Evolutionary conservation across 2,113 vertebrate genomes (phyloP).

Genomic region (Pelecanus crispus): DNA sequence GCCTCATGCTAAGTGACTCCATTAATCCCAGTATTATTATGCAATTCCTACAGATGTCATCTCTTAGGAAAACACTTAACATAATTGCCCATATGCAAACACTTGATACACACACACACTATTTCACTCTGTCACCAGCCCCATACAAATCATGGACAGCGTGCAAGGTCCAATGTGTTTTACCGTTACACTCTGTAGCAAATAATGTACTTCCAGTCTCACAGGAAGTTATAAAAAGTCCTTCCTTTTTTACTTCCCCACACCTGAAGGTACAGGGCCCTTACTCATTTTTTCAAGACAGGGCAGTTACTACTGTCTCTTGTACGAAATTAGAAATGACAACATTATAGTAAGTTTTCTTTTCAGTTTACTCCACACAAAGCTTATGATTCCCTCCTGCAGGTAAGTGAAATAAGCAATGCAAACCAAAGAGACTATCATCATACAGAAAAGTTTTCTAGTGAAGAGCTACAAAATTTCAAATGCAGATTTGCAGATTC

Average conservation of each 20-base stretch:
- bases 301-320: neutral
- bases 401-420: neutral
- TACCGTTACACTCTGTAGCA: neutral
- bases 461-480: neutral
- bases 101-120: neutral
- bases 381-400: neutral
- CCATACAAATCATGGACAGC: neutral
- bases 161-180: neutral
- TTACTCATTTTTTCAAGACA: neutral
- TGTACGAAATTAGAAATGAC: neutral
- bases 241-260: neutral
- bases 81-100: neutral
- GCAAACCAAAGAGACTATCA: neutral
- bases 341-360: neutral
- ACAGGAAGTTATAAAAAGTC: neutral
- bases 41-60: neutral
- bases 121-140: neutral
- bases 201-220: neutral
- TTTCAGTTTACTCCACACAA: neutral
- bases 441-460: neutral
- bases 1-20: neutral
- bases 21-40: neutral
- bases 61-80: neutral
- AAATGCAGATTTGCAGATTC: neutral
- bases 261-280: neutral